phyloP scores from a whole-genome alignment of 2,113 vertebrate genomes.

The Oxyura jamaicensis region DNA sequence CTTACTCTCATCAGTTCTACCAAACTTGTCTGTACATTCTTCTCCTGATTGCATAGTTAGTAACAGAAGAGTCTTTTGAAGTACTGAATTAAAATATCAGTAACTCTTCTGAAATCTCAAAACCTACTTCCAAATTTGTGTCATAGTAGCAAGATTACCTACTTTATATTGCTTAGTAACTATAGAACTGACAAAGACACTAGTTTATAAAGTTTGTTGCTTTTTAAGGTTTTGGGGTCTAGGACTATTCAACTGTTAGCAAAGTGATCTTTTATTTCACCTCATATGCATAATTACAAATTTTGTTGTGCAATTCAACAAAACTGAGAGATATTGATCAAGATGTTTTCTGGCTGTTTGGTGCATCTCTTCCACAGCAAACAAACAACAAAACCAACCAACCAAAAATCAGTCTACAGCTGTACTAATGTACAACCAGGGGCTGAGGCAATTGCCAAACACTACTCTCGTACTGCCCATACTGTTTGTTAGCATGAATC shows the following conservation, averaged over 20 bases:
- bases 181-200: background rate
- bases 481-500: background rate
- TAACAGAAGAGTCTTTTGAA: background rate
- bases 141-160: background rate
- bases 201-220: background rate
- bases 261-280: background rate
- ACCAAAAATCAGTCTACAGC: background rate
- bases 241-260: background rate
- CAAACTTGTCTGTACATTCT: background rate
- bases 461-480: background rate
- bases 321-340: background rate
- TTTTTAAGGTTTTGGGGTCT: background rate
- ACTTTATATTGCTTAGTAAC: background rate
- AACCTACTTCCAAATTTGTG: accelerated
- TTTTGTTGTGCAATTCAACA: background rate
- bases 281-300: background rate
- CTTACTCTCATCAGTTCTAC: background rate
- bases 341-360: background rate
- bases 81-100: background rate
- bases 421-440: background rate
- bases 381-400: too few relatives aligned
- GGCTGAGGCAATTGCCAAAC: background rate
- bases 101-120: background rate
- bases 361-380: background rate
- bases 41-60: background rate